Percentiles rank a stretch among this genome's conserved stretches.
phyloP scores from a whole-genome alignment of 2,113 vertebrate genomes.

The Mesitornis unicolor region DNA sequence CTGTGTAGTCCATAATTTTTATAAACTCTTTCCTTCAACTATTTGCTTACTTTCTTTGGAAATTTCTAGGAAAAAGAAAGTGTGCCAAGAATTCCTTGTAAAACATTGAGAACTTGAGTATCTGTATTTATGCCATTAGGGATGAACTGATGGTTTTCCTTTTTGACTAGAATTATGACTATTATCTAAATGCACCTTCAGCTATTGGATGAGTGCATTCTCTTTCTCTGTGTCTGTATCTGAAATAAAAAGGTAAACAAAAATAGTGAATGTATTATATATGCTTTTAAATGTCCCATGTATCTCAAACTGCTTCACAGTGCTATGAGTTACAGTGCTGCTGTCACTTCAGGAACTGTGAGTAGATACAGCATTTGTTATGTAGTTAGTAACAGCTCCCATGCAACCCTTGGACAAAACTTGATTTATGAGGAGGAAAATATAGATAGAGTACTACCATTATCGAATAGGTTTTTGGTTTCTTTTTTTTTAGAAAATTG shows the following conservation, averaged over 20 bases:
- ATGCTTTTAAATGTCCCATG: rapidly evolving
- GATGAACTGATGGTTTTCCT: not conserved
- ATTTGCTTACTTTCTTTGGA: not conserved
- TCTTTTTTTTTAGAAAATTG: not conserved
- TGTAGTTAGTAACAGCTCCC: not conserved
- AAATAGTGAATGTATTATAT: not conserved
- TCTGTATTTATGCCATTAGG: not conserved
- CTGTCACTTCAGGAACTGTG: not conserved
- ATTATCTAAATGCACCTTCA: not conserved
- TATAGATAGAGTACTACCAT: no score
- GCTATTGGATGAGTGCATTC: not conserved
- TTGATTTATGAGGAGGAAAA: not conserved
- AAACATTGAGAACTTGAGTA: not conserved
- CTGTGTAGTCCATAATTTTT: not conserved
- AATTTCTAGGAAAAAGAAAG: not conserved
- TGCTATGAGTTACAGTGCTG: not conserved
- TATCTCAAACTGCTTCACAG: not conserved
- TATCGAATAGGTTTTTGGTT: not conserved
- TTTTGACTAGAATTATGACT: not conserved
- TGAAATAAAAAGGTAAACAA: not conserved
- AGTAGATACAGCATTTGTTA: not conserved
- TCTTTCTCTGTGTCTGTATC: not conserved
- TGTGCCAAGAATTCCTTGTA: not conserved
- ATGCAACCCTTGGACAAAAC: not conserved
- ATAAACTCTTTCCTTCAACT: not conserved